Evolutionary conservation across 2,113 vertebrate species (phyloP), one percentile per base, ranked within the genome.

Genomic region (Nipponia nippon): DNA sequence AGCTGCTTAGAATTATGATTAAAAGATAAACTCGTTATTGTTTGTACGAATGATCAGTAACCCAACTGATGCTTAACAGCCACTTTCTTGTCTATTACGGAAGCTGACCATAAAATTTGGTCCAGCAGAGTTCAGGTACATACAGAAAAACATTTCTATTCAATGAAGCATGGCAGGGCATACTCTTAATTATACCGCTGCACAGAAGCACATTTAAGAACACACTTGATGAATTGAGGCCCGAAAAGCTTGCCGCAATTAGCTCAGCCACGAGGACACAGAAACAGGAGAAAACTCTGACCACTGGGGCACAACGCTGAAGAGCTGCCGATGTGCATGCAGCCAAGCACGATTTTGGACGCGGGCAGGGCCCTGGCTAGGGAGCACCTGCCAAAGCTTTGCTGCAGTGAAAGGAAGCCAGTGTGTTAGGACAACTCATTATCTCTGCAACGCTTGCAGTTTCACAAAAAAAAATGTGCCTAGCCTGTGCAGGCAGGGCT

Each of bases 231-330:
- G 27, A 80, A 66, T 1, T 13, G 29, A 82, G 12, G 32, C 34
- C 25, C 8, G 11, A 58, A 61, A 90, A 66, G 27, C 56, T 78
- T 70, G 42, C 16, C 2, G 3, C 59, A 77, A 40, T 27, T 34
- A 69, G 21, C 26, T 84, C 29, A 90, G 44, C 42, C 2, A 0
- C 0, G 1, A 88, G 46, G 42, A 71, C 2, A 1, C 26, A 70
- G 65, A 30, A 83, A 27, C 3, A 19, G 10, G 17, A 90, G 17
- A 55, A 38, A 81, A 32, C n/a, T 38, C 34, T 18, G 18, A 61
- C 13, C 3, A 6, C 25, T 2, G 2, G 38, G 2, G 38, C 75
- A 66, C 20, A 56, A 12, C 0, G 3, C 19, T 2, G 1, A 40
- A 30, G 25, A 67, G 67, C 52, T 71, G 32, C 6, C 6, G 0